Conservation (phyloP, 2,888 invertebrate species). For the Trisateles emortualis region DNA sequence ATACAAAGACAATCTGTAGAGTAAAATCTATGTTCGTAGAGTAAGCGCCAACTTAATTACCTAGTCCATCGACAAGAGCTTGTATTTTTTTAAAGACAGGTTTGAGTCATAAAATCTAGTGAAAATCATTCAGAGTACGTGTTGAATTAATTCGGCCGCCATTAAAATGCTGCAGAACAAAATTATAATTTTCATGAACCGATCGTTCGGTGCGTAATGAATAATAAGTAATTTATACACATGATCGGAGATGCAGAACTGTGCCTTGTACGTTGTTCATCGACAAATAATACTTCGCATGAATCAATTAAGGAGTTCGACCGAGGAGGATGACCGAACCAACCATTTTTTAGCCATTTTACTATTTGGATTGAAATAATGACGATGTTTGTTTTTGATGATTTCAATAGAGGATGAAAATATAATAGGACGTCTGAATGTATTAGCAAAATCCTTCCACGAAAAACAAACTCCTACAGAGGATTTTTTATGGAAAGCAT, state of each 20-base stretch:
- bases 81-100: not conserved
- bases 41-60: too few species aligned
- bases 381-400: too few species aligned
- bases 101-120: not conserved
- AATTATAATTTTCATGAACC: slow-evolving; percentile 11
- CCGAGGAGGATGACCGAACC: too few species aligned
- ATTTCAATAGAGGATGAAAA: too few species aligned
- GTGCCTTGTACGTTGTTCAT: not conserved
- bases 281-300: not conserved
- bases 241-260: slow-evolving; percentile 6
- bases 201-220: slow-evolving; percentile 6
- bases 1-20: too few species aligned
- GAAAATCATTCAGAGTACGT: not conserved
- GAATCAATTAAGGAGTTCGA: not conserved
- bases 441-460: too few species aligned
- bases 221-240: slow-evolving; percentile 15
- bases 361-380: not conserved
- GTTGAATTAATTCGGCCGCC: slow-evolving; percentile 3
- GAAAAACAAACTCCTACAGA: too few species aligned
- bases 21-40: too few species aligned
- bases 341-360: too few species aligned
- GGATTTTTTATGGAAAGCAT: too few species aligned
- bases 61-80: too few species aligned
- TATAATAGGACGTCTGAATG: too few species aligned
- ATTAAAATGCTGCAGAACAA: slow-evolving; percentile 9